phyloP scores from a whole-genome alignment of 2,888 invertebrate species.

The Thumatha senex region DNA sequence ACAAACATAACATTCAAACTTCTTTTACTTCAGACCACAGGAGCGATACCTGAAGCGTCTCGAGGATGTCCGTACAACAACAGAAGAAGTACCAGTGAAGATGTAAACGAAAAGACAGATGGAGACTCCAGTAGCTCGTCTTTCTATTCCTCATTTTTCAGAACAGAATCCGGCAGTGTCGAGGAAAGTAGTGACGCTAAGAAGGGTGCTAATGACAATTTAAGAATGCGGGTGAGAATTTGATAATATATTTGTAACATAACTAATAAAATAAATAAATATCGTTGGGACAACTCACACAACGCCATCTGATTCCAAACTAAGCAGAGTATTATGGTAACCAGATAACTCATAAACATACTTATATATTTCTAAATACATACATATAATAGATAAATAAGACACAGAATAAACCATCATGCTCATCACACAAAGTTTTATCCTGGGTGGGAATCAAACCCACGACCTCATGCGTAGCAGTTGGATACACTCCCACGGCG shows the following conservation, averaged over 20 bases:
- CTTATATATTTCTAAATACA: too few species aligned
- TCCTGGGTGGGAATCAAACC: too few species aligned
- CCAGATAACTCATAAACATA: too few species aligned
- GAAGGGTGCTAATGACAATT: conserved; percentile 28
- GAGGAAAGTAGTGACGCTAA: conserved; percentile 59
- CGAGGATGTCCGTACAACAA: conserved; percentile 10
- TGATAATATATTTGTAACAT: neutral
- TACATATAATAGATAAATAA: too few species aligned
- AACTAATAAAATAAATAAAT: too few species aligned
- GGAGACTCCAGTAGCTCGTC: conserved; percentile 85
- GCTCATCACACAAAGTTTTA: too few species aligned
- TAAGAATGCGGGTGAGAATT: conserved; percentile 23
- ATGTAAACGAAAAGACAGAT: conserved; percentile 56
- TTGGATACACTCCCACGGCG: too few species aligned
- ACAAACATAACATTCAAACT: neutral
- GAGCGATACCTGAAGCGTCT: conserved; percentile 20
- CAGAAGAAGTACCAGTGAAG: conserved; percentile 40
- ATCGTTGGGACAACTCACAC: too few species aligned
- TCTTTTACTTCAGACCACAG: conserved; percentile 43
- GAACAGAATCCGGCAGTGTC: conserved; percentile 83
- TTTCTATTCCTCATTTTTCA: conserved; percentile 88
- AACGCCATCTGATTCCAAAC: too few species aligned
- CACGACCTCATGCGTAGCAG: too few species aligned
- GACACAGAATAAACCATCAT: too few species aligned
- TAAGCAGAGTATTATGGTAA: too few species aligned